Base-by-base conservation (phyloP, 2,888 invertebrate species). In the Epinotia nisella region DNA sequence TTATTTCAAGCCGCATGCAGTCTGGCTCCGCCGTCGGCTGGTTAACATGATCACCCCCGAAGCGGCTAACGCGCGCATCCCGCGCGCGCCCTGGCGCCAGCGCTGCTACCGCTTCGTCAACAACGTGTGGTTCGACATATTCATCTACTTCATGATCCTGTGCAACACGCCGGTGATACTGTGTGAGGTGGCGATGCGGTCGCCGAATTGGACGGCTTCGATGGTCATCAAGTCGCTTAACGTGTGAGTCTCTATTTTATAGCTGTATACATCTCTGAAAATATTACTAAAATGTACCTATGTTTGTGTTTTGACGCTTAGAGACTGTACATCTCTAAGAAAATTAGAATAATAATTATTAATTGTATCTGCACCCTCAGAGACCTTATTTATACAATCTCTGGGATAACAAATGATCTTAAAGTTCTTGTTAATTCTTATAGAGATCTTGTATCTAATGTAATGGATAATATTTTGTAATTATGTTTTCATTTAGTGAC, bases 151-250 rank as follows among this genome's bases (percentile, higher is more conserved):
- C 13, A 85, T 88, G 82, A 93, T 93, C 60, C 78, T 93, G 13
- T 87, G 87, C 74, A 93, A 93, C 76, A 93, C 92, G 0, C 93
- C 93, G 0, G 91, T 93, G 0, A 92, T 93, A 74, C 75, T 93
- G 21, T 87, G 87, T 73, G 93, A 93, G 76, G 92, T 93, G 51
- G 77, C 83, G 0, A 45, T 91, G 53, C 83, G 80, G 29, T 51
- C 79, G 0, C 90, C 91, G 0, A 81, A 85, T 0, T 29, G 17
- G 0, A 13, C 72, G 0, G 78, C 82, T 0, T 85, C 83, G 49
- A 74, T 81, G 4, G 76, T 83, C 0, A 90, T 93, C n/a, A 93
- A 91, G 72, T 62, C 76, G 3, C 79, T 92, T 11, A 93, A 93
- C 79, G 78, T 91, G 93, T 93, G 10, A 91, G 92, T 90, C n/a